A percentile compares a stretch with the other conserved stretches of the same genome.
These are phyloP conservation scores for Protomyctophum bolini DNA, from an alignment of 2,113 vertebrate species.

Conservation along the genomic window DNA sequence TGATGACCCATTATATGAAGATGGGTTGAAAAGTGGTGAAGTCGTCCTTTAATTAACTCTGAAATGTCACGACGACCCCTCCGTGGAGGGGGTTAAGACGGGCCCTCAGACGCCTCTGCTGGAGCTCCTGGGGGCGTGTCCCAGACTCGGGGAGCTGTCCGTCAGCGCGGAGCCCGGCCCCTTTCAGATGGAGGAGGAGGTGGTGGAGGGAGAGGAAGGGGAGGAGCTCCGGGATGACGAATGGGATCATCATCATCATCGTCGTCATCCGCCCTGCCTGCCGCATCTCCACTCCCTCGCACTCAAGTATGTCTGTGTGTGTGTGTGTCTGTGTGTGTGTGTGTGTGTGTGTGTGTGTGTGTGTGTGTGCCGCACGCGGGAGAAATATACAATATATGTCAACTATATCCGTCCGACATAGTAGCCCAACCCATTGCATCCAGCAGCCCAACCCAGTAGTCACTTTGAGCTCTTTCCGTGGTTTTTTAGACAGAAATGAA, in stretches of 20 bases:
- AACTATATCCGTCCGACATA: too few relatives aligned
- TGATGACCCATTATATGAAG: too few relatives aligned
- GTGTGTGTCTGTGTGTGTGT: constrained; percentile 20
- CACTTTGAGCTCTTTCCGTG: too few relatives aligned
- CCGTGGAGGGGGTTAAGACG: constrained; percentile 60
- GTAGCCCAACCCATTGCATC: too few relatives aligned
- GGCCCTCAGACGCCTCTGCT: constrained; percentile 53
- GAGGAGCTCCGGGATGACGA: constrained; percentile 8
- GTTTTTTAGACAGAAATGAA: too few relatives aligned
- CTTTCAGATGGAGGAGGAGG: constrained; percentile 7
- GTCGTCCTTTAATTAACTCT: too few relatives aligned
- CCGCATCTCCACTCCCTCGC: constrained; percentile 68
- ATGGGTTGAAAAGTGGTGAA: too few relatives aligned
- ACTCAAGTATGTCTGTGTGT: constrained; percentile 68
- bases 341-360: too few relatives aligned
- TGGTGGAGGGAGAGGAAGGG: constrained; percentile 24
- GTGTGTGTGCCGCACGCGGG: too few relatives aligned
- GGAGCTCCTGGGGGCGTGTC: constrained; percentile 66
- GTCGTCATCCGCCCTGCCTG: constrained; percentile 45
- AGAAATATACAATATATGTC: too few relatives aligned
- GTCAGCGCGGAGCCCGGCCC: constrained; percentile 64
- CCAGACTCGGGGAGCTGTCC: constrained; percentile 66
- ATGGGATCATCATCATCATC: constrained; percentile 2
- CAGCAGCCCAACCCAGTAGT: too few relatives aligned
- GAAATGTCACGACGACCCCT: too few relatives aligned